Base-by-base conservation (phyloP, 2,113 vertebrate species). In the Raphicerus campestris region DNA sequence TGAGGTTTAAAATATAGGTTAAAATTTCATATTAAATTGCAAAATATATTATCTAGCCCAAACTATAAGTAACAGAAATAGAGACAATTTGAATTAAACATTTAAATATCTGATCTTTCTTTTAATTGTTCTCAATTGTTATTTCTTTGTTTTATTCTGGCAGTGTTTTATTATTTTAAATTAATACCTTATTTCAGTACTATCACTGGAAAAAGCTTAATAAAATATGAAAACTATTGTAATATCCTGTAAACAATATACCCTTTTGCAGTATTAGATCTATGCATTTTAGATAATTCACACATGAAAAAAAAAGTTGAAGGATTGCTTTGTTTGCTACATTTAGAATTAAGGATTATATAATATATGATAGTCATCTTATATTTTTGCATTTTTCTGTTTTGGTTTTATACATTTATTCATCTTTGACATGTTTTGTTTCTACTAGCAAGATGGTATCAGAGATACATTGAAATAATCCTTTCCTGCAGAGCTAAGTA, bases 401-500 rank as follows among this genome's bases (percentile, higher is more conserved):
- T 96, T 97, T 90, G 88, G 19, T 96, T 98, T 98, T 96, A 98
- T 98, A 98, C 11, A 4, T 97, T 96, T 89, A 97, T 97, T 98
- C 96, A 93, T 95, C 60, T 81, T 97, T 89, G 92, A 97, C 77
- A 51, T 82, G 30, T 97, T 98, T 94, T 97, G 92, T 98, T 98
- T 97, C 96, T 96, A 96, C 95, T 97, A 98, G 97, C 94, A 98
- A 94, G 80, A 93, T 93, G 73, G 26, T 97, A 98, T 97, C 93
- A 96, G 90, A 94, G 26, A 94, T 96, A 88, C 81, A 81, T 14
- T 95, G 94, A 97, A 98, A 98, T 95, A 89, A 98, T 97, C 95
- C 95, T 98, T 98, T 98, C 97, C 84, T 98, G 90, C 77, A 97
- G 94, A 96, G 97, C 96, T 98, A 87, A 97, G 97, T 98, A 98